Evolutionary conservation across 2,797 vertebrate genomes (phyloP), one percentile per base, ranked within the genome.

Genomic region (Austrolebias charrua): DNA sequence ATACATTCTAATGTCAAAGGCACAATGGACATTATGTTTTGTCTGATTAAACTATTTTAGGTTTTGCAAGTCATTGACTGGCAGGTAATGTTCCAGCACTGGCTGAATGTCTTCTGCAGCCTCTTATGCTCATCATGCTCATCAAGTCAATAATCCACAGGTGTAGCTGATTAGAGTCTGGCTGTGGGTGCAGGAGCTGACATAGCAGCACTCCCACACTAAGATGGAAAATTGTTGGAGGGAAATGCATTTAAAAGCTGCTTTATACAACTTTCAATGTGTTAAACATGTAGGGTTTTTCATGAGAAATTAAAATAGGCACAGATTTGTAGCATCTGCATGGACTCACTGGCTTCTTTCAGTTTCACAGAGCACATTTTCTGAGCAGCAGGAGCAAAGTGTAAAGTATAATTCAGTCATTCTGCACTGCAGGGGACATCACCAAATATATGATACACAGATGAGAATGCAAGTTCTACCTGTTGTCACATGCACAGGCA

Each of bases 391-490:
- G 63, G 57, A 63, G 50, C 63, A 40, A 55, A 79, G 77, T 79
- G 63, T 60, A 71, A 71, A 75, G 55, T 56, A 76, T 75, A 65
- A 71, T 66, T 81, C 79, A 73, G 71, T 78, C 72, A 52, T 35
- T 69, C 53, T 65, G 35, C 68, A 33, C 76, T 69, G 54, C 55
- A 24, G 69, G 70, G 50, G 66, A 75, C 69, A 38, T 54, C 38
- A 44, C 35, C 71, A 75, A 66, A 84, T 65, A 76, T 71, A 70
- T 54, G 65, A 71, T 54, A 58, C 54, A 64, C 51, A 55, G 54
- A 19, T 18, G 42, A 79, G 74, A 19, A 59, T 60, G 59, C 61
- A 51, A 49, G 45, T 53, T 63, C 64, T 66, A 78, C 64, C 62
- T 43, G 60, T 63, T 42, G 38, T 53, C 48, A 29, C 46, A 58